Evolutionary conservation across 30 jellyfish, hydroid and myxozoan species (phyloP).

Genomic region (Aurelia aurita complex sp. Pacific): DNA sequence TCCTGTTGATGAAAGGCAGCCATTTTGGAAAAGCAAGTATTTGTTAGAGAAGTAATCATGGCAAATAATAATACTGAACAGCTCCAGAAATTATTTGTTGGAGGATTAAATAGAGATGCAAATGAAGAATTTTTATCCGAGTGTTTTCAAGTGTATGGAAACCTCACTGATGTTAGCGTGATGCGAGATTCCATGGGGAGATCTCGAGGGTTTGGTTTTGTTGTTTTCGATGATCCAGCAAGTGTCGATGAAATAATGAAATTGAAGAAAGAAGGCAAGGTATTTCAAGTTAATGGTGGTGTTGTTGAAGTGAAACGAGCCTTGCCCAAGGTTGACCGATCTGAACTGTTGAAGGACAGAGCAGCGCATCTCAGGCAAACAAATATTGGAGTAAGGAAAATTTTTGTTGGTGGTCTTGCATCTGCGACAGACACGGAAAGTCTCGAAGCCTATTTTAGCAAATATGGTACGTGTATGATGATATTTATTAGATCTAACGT

Average conservation of each 20-base stretch:
- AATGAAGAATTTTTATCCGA: constrained; percentile 70
- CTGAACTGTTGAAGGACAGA: constrained; percentile 27
- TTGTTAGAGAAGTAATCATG: constrained; percentile 3
- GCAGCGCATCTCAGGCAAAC: constrained; percentile 35
- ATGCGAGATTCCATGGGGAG: constrained; percentile 70
- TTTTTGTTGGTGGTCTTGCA: constrained; percentile 94
- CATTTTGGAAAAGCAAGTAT: no score
- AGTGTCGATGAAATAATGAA: constrained; percentile 85
- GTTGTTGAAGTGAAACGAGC: constrained; percentile 95
- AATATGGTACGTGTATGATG: constrained; percentile 53
- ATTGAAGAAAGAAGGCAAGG: constrained; percentile 75
- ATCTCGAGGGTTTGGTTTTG: constrained; percentile 96
- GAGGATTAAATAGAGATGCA: constrained; percentile 80
- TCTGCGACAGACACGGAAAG: constrained; percentile 64
- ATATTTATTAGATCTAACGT: no score
- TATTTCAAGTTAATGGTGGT: constrained; percentile 69
- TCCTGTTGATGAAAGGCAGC: no score
- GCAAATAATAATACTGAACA: constrained; percentile 67
- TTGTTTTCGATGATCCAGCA: constrained; percentile 68
- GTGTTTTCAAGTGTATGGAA: constrained; percentile 64
- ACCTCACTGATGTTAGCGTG: constrained; percentile 72
- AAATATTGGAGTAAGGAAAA: constrained; percentile 57
- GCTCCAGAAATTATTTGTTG: constrained; percentile 84
- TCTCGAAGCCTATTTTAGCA: constrained; percentile 65
- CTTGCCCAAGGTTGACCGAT: constrained; percentile 63